A percentile compares a stretch with the other conserved stretches of the same genome.
Evolutionary conservation across 1,140 invertebrate genomes (phyloP).

Genomic region (Drosophila pallidifrons): DNA sequence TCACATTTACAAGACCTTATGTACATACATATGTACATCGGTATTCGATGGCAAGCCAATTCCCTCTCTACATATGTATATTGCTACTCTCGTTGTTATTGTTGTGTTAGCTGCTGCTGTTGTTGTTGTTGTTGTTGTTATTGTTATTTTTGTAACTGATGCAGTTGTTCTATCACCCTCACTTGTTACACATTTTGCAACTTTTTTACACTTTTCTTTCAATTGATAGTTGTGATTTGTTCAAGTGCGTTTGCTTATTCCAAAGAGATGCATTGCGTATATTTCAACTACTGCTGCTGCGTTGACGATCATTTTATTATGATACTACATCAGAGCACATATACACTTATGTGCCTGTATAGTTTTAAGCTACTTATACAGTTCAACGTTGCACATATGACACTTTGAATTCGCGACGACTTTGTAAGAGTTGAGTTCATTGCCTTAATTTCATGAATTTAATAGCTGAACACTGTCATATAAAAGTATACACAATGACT

Average conservation of each 20-base stretch:
- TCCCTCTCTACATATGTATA: background rate
- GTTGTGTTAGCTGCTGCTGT: background rate
- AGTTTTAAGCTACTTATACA: background rate
- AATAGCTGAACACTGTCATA: background rate
- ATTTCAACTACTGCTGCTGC: slow-evolving; percentile 1
- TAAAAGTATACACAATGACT: background rate
- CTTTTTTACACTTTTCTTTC: slow-evolving; percentile 3
- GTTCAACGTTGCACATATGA: background rate
- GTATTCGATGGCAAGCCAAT: slow-evolving; percentile 13
- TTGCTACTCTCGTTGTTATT: background rate
- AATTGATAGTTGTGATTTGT: background rate
- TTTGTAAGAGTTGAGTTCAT: background rate
- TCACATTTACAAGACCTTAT: slow-evolving; percentile 43
- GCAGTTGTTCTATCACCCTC: slow-evolving; percentile 7
- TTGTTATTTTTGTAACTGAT: slow-evolving; percentile 2
- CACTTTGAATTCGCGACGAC: background rate
- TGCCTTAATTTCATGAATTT: background rate
- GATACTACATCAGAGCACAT: background rate
- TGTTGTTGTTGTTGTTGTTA: background rate
- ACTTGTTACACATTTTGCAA: slow-evolving; percentile 32
- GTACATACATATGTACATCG: slow-evolving; percentile 22
- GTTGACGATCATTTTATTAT: background rate
- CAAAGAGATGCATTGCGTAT: slow-evolving; percentile 6
- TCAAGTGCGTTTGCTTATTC: slow-evolving; percentile 2
- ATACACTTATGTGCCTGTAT: background rate